Base-by-base conservation (phyloP, 1,140 invertebrate species). In the Drosophila micromelanica region DNA sequence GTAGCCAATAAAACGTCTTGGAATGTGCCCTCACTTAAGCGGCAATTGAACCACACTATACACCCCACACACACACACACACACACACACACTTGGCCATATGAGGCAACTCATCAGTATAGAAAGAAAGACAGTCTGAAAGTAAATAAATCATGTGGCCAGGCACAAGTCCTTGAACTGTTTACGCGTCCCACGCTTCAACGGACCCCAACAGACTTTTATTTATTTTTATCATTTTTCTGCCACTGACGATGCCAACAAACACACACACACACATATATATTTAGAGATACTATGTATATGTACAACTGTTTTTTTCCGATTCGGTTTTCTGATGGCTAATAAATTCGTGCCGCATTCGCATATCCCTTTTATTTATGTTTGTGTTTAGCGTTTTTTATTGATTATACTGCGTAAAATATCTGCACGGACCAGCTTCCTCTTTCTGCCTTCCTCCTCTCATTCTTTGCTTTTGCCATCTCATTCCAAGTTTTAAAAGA, bases 111-210 rank as follows among this genome's bases (percentile, higher is more conserved):
- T 73, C 63, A 72, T 68, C 70, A 68, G 71, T 59, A 56, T 69
- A 56, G 65, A 49, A 8, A 45, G 60, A 54, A 87, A 86, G 74
- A 72, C 70, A 81, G 80, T 80, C 46, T 23, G 57, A 81, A 86
- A 82, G 79, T 79, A 87, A 89, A 87, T 87, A 87, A 89, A 87
- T 87, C 84, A 87, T 87, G 84, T 57, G 71, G 64, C 40, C 57
- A 60, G 46, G 11, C 13, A 45, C 13, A 45, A 73, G 63, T 89
- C 76, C 79, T 89, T 87, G 84, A 87, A 89, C 79, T 87, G 84
- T 80, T 76, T 75, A 73, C 80, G 69, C 81, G 42, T 61, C 42
- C 73, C 48, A 74, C 51, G 61, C 64, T 71, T 76, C 63, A 74
- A 8, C 57, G 51, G 65, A 72, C 62, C 62, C 72, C 51, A 81